Evolutionary conservation across 2,797 vertebrate genomes (phyloP).

Genomic region (Sarcophilus harrisii): DNA sequence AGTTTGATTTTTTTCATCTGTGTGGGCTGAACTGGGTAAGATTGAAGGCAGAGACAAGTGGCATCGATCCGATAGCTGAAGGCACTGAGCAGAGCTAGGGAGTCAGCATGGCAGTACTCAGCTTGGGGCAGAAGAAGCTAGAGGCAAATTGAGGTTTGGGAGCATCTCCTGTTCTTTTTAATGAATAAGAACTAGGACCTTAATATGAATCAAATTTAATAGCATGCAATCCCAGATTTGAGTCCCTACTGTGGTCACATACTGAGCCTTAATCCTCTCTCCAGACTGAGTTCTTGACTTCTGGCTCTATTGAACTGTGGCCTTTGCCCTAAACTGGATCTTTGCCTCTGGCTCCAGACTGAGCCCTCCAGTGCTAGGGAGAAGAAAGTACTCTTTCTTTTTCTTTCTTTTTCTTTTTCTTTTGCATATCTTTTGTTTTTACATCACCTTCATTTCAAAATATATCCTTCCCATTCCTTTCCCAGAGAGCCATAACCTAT

Average conservation of each 20-base stretch:
- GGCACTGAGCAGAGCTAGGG: neutral
- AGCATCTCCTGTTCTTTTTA: neutral
- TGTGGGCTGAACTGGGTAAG: neutral
- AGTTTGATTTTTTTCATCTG: neutral
- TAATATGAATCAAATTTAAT: neutral
- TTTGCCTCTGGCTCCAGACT: neutral
- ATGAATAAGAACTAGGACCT: neutral
- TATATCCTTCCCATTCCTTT: neutral
- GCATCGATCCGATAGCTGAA: neutral
- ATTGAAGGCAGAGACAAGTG: neutral
- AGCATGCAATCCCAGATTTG: neutral
- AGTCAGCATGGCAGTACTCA: neutral
- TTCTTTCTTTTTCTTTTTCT: neutral
- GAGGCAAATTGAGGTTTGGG: neutral
- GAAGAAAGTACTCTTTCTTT: neutral
- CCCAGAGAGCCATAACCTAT: neutral
- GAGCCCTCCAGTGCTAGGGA: neutral
- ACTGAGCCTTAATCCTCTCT: neutral
- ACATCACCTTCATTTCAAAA: neutral
- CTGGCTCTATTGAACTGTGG: neutral
- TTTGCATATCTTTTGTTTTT: neutral
- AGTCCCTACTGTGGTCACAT: neutral
- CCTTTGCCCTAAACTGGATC: neutral
- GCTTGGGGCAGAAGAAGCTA: neutral
- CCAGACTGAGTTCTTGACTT: neutral